These are phyloP conservation scores for Thaumetopoea pityocampa DNA, from an alignment of 1,140 invertebrate genomes.

Conservation along the genomic window DNA sequence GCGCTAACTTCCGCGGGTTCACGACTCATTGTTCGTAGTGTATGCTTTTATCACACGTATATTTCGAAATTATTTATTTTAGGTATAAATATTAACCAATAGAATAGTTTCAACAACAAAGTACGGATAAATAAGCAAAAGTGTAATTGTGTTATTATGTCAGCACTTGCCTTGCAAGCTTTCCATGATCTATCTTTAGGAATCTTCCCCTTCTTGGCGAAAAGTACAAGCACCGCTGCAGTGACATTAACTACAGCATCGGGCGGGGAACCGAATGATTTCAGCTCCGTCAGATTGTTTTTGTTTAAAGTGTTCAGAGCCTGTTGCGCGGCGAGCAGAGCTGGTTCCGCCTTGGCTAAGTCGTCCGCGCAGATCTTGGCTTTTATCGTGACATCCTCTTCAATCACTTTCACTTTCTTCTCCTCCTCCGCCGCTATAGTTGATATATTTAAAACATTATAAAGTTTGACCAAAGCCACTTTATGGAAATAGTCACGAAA, in stretches of 20 bases:
- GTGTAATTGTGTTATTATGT: conserved; percentile 2
- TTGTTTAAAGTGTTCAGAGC: conserved; percentile 96
- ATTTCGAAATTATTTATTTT: too few species aligned
- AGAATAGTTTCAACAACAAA: too few species aligned
- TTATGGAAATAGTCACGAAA: too few species aligned
- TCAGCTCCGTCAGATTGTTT: conserved; percentile 94
- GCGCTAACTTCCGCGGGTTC: too few species aligned
- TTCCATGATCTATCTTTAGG: conserved; percentile 97
- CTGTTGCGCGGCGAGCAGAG: conserved; percentile 90
- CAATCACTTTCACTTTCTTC: conserved; percentile 91
- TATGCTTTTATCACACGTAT: too few species aligned
- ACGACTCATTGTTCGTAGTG: too few species aligned
- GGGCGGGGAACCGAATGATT: conserved; percentile 92
- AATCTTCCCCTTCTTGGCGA: conserved; percentile 90
- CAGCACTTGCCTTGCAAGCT: conserved; percentile 81
- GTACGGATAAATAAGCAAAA: too few species aligned
- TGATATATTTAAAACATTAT: conserved; percentile 7
- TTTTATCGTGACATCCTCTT: conserved; percentile 90
- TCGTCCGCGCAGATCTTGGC: conserved; percentile 92
- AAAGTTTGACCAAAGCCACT: too few species aligned
- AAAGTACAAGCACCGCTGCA: conserved; percentile 91
- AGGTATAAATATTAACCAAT: too few species aligned
- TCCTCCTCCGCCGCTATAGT: conserved; percentile 86
- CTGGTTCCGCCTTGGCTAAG: conserved; percentile 93
- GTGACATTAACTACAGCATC: conserved; percentile 90